Evolutionary conservation across 2,888 invertebrate genomes (phyloP).

Genomic region (Scrobipalpa costella): DNA sequence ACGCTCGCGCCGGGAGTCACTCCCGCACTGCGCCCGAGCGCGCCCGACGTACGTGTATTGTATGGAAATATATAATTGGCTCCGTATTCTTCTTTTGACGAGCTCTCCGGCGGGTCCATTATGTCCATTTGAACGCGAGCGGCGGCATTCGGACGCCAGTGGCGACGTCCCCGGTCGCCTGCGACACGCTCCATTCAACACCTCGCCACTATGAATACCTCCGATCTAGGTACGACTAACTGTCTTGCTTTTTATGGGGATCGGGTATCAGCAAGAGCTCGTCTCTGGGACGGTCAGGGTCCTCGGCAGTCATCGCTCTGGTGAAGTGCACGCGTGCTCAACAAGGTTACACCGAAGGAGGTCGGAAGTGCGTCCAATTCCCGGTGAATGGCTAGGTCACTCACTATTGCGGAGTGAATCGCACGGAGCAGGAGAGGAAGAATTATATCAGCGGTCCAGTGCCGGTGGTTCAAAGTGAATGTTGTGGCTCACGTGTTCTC

Average conservation of each 20-base stretch:
- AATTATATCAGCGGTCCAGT: slow-evolving; percentile 53
- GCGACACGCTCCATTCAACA: slow-evolving; percentile 61
- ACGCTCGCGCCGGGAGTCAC: slow-evolving; percentile 58
- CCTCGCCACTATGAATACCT: slow-evolving; percentile 70
- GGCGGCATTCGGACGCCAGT: slow-evolving; percentile 75
- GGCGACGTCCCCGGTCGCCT: slow-evolving; percentile 75
- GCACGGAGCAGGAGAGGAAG: slow-evolving; percentile 54
- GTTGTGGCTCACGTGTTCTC: slow-evolving; percentile 48
- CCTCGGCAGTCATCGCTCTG: slow-evolving; percentile 38
- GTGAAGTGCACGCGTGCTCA: slow-evolving; percentile 47
- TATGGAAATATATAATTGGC: slow-evolving; percentile 78
- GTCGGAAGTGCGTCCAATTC: slow-evolving; percentile 71
- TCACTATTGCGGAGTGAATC: slow-evolving; percentile 56
- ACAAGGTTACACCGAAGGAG: slow-evolving; percentile 62
- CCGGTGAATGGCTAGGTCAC: slow-evolving; percentile 62
- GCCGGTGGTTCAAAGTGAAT: slow-evolving; percentile 60
- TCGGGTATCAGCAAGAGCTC: slow-evolving; percentile 32
- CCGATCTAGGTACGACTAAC: slow-evolving; percentile 68
- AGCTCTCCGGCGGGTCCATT: slow-evolving; percentile 75
- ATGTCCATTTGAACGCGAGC: slow-evolving; percentile 72
- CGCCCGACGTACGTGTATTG: slow-evolving; percentile 74
- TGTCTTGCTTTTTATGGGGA: slow-evolving; percentile 51
- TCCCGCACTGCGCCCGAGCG: slow-evolving; percentile 69
- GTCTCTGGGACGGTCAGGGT: slow-evolving; percentile 40
- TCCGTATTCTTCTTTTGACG: slow-evolving; percentile 79